Evolutionary conservation across 2,888 invertebrate species (phyloP).

Genomic region (Tipula helvola): DNA sequence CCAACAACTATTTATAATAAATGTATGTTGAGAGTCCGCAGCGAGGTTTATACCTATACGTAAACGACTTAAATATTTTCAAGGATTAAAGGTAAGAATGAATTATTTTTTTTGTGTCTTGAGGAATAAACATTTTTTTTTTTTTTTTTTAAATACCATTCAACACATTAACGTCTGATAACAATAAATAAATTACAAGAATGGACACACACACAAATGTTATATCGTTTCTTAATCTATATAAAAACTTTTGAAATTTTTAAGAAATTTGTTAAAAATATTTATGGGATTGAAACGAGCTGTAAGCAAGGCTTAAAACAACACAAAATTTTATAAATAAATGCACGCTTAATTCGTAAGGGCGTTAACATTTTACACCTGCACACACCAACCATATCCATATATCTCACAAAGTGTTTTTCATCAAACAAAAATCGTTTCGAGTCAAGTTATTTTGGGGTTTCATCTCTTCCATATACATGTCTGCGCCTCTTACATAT

Average conservation of each 20-base stretch:
- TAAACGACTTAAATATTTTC: background rate
- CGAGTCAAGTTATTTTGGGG: background rate
- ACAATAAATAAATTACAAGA: background rate
- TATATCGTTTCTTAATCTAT: background rate
- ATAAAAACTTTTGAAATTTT: background rate
- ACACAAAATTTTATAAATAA: background rate
- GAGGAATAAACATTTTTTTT: background rate
- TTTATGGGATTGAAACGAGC: background rate
- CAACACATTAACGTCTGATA: background rate
- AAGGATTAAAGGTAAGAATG: slow-evolving; percentile 4
- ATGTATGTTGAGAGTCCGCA: background rate
- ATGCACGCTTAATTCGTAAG: background rate
- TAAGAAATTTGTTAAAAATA: background rate
- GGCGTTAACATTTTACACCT: slow-evolving; percentile 10
- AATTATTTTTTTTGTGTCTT: background rate
- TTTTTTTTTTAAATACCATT: background rate
- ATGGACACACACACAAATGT: background rate
- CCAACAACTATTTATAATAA: background rate
- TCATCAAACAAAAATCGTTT: background rate
- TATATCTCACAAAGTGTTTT: background rate
- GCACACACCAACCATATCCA: background rate
- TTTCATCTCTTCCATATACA: background rate
- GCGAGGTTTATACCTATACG: background rate
- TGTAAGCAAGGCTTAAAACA: background rate
- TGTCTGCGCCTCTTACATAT: background rate